Percentiles rank a stretch among this genome's conserved stretches.
Evolutionary conservation across 2,888 invertebrate genomes (phyloP).

Genomic region (Zaprionus obscuricornis): DNA sequence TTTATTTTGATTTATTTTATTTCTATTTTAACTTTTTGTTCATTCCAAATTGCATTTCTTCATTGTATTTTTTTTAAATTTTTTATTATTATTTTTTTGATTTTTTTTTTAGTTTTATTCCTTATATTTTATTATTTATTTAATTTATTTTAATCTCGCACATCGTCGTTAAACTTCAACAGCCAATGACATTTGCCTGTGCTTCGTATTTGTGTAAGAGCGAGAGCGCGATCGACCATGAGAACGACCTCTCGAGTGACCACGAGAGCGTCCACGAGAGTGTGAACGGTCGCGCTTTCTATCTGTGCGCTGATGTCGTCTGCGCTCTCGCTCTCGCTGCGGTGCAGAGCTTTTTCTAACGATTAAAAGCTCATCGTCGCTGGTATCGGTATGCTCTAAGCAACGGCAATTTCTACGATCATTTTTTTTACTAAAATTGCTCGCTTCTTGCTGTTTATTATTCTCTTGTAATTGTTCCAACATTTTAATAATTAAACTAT

Average conservation of each 20-base stretch:
- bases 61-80: too few relatives aligned
- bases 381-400: slow-evolving; percentile 6
- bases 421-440: background rate
- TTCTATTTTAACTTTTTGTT: too few relatives aligned
- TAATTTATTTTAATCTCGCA: background rate
- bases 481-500: slow-evolving; percentile 9
- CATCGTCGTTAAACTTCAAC: slow-evolving; percentile 14
- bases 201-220: slow-evolving; percentile 40
- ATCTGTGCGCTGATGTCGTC: slow-evolving; percentile 11
- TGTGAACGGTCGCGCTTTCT: slow-evolving; percentile 52
- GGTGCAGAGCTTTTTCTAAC: background rate
- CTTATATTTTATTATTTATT: too few relatives aligned
- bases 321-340: slow-evolving; percentile 5
- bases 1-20: too few relatives aligned
- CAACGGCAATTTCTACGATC: background rate
- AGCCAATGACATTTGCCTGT: slow-evolving; percentile 25
- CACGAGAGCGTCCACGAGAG: slow-evolving; percentile 57
- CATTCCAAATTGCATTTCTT: too few relatives aligned
- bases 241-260: slow-evolving; percentile 58
- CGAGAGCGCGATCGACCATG: slow-evolving; percentile 61
- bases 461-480: slow-evolving; percentile 16
- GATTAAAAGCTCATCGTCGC: slow-evolving; percentile 14
- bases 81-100: too few relatives aligned
- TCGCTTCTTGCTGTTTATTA: background rate
- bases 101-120: too few relatives aligned